Percentiles rank a stretch among this genome's conserved stretches.
phyloP scores from a whole-genome alignment of 2,113 vertebrate genomes.

The Pyrgilauda ruficollis region DNA sequence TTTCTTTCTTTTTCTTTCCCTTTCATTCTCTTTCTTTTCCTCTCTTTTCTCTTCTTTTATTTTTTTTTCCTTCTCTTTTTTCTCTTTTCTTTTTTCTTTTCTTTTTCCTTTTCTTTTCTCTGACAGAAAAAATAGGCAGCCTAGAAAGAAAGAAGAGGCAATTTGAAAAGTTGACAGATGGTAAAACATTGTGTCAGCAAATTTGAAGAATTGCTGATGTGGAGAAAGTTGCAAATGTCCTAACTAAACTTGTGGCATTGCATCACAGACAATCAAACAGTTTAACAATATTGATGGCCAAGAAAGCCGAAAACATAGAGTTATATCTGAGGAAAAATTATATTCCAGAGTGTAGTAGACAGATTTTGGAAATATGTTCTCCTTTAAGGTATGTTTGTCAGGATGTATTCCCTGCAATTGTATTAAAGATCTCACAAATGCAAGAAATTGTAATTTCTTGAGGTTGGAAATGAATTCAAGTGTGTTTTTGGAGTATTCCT shows the following conservation, averaged over 20 bases:
- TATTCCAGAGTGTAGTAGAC: background rate
- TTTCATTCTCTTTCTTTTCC: too few species aligned
- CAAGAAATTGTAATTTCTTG: background rate
- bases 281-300: background rate
- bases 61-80: accelerated
- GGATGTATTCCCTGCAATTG: background rate
- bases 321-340: background rate
- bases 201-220: background rate
- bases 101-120: background rate
- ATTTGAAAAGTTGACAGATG: background rate
- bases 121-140: background rate
- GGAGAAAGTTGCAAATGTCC: background rate
- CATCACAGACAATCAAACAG: background rate
- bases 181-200: background rate
- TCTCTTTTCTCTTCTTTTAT: background rate
- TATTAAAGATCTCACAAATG: background rate
- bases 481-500: background rate
- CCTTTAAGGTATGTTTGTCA: background rate
- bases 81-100: background rate
- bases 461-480: background rate
- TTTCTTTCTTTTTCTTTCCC: too few species aligned
- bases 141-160: background rate
- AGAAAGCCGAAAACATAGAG: background rate
- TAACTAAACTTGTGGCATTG: background rate
- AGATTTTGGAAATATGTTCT: background rate